Evolutionary conservation across 1,140 invertebrate species (phyloP), one percentile per base, ranked within the genome.

Genomic region (Rhopalosiphum padi): DNA sequence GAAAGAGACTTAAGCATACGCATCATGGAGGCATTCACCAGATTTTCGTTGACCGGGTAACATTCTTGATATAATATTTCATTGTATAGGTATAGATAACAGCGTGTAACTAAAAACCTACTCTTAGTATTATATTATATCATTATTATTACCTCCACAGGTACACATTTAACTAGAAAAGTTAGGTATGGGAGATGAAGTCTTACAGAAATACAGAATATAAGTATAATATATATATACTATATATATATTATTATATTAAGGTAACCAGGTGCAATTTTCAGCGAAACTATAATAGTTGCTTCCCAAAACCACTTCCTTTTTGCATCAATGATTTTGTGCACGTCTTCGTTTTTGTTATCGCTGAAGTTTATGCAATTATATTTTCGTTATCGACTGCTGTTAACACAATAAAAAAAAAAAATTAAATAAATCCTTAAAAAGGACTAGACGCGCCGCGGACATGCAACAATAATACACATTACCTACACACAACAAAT

Each of bases 21-120:
- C 94, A 98, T 99, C 94, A 98, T 99, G 96, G 96, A 97, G 94
- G 97, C 97, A 90, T 99, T 98, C 95, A 97, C 97, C 46, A 97
- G 97, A 95, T 99, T 99, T 95, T 98, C 98, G 53, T 96, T 97
- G 94, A 97, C 97, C 68, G 98, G 98, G 98, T 99, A 96, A 96
- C 15, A n/a, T 51, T 21, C 4, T 46, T 88, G 35, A 21, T n/a
- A 48, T 15, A n/a, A 48, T 6, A n/a, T 4, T 60, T 7, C 25
- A 46, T 15, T n/a, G 60, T 77, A 68, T n/a, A 18, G 4, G 23
- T 6, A 18, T n/a, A n/a, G 8, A 60, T 35, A 68, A 77, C 30
- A 35, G 15, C 1, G 60, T n/a, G n/a, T n/a, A 77, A 77, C n/a
- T 77, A 77, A 18, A 77, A n/a, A 18, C 30, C 60, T n/a, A 35